Conservation (phyloP, 1,140 invertebrate species). For the Delia radicum region DNA sequence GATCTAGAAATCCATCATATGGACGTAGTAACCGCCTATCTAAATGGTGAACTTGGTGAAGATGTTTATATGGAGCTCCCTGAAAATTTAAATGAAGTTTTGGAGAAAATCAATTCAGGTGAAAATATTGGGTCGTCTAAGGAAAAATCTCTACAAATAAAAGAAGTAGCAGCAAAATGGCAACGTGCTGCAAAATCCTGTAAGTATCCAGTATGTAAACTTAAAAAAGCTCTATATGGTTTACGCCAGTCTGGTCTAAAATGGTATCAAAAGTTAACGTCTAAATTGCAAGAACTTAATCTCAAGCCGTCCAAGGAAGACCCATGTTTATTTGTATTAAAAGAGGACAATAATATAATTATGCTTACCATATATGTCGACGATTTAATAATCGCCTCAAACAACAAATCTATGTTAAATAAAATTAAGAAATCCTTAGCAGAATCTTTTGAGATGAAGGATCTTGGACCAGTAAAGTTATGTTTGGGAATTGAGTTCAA, state of each 20-base stretch:
- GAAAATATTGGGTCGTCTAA: not conserved
- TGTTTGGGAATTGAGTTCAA: conserved; percentile 3
- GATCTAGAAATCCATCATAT: too few species aligned
- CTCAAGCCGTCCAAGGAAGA: conserved; percentile 28
- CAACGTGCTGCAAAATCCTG: not conserved
- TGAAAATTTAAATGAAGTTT: conserved; percentile 48
- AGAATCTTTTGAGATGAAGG: too few species aligned
- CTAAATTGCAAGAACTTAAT: conserved; percentile 28
- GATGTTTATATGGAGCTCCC: too few species aligned
- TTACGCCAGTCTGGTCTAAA: conserved; percentile 55
- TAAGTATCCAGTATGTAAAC: conserved; percentile 35
- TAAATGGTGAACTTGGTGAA: conserved; percentile 50
- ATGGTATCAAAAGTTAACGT: conserved; percentile 48
- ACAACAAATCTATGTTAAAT: too few species aligned
- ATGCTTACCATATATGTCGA: too few species aligned
- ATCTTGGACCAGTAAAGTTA: not conserved
- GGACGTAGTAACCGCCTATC: conserved; percentile 46
- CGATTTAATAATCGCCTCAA: too few species aligned
- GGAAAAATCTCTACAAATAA: not conserved
- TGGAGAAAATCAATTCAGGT: not conserved
- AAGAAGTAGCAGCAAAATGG: not conserved
- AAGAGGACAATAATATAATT: not conserved
- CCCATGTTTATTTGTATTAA: conserved; percentile 29
- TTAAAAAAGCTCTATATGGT: conserved; percentile 55
- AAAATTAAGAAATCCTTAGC: too few species aligned